Evolutionary conservation across 2,888 invertebrate genomes (phyloP), one percentile per base, ranked within the genome.

Genomic region (Cryptocheilus praepositus): DNA sequence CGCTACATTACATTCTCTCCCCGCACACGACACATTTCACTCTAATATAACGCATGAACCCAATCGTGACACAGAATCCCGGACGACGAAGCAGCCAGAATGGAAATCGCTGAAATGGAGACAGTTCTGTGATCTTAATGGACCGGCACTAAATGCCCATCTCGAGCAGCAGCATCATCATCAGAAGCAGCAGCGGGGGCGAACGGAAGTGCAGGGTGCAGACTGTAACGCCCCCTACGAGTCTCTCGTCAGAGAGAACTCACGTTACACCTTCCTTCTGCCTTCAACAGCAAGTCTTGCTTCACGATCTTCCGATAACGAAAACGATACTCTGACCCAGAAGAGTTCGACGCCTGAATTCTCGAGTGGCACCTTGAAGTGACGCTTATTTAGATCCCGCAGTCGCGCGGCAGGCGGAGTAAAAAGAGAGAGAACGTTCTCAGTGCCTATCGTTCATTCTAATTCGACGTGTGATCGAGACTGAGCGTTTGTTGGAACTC

Each of bases 101-200:
- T 93, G 74, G 94, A 94, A 90, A 93, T 94, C 81, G 95, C 96
- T 84, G 96, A 96, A 92, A 95, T 96, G 94, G 96, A 96, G 92
- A 96, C 96, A 88, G 96, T 96, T 91, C 95, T 96, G 93, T 95
- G 95, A 95, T 91, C 89, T 79, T 85, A 84, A 74, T 79, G 71
- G 65, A 58, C 64, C 63, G 77, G 73, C 74, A 64, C 62, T 68
- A 67, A 76, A 75, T 70, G 76, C 66, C 81, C 67, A 67, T 66
- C 68, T 68, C 52, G 66, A 57, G 56, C 62, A 21, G 22, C 46
- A 18, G n/a, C 67, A 57, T 54, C 62, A 19, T 44, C 46, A 18
- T 4, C 46, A 46, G 56, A 56, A 16, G 60, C 46, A n/a, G 54
- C 49, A 53, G 61, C 67, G 57, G 25, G 3, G 5, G 25, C 49